Evolutionary conservation across 2,113 vertebrate genomes (phyloP).

Genomic region (Holacanthus passer): DNA sequence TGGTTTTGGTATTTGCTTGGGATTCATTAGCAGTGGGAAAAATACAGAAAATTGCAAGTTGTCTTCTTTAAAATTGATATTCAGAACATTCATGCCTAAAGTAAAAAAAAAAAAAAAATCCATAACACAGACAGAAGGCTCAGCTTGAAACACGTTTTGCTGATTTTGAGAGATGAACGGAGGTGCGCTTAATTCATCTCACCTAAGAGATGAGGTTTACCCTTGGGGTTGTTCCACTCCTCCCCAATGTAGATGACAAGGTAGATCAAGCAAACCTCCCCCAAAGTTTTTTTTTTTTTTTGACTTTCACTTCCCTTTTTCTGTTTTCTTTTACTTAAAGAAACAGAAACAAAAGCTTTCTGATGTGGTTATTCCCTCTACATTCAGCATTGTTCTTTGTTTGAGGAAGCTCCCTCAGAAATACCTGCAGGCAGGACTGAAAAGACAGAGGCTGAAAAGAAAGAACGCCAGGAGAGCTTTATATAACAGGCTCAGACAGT

Average conservation of each 20-base stretch:
- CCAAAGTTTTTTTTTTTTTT: conserved; percentile 12
- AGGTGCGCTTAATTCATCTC: conserved; percentile 30
- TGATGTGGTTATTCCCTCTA: conserved; percentile 68
- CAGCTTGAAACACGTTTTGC: conserved; percentile 24
- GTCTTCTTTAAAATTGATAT: background rate
- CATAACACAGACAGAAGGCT: background rate
- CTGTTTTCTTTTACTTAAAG: conserved; percentile 36
- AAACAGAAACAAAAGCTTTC: conserved; percentile 43
- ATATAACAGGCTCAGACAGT: conserved; percentile 62
- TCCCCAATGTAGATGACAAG: conserved; percentile 50
- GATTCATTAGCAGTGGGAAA: background rate
- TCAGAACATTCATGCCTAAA: background rate
- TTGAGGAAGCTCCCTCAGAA: conserved; percentile 66
- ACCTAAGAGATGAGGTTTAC: conserved; percentile 23
- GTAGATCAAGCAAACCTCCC: conserved; percentile 41
- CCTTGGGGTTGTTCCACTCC: conserved; percentile 28
- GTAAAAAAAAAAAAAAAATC: background rate
- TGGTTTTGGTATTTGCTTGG: background rate
- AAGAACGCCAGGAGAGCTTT: conserved; percentile 64
- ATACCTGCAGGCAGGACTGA: conserved; percentile 69
- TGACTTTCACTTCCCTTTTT: conserved; percentile 18
- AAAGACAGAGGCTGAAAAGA: conserved; percentile 58
- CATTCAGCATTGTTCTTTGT: conserved; percentile 65
- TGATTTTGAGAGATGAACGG: conserved; percentile 35
- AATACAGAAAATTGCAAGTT: background rate